phyloP scores from a whole-genome alignment of 2,888 invertebrate species.

The Phasia obesa region DNA sequence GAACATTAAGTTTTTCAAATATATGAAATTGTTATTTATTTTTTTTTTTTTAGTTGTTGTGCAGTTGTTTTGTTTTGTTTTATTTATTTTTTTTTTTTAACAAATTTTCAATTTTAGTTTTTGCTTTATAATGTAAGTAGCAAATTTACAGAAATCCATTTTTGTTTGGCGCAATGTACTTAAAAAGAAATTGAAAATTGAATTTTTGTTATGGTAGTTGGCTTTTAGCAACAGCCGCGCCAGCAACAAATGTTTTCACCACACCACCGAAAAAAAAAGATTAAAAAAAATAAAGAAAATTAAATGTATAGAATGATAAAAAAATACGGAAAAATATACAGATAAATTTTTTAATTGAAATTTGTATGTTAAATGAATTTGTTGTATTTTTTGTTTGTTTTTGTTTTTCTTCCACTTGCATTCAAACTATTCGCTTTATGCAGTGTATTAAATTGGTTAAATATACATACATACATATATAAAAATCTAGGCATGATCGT shows the following conservation, averaged over 20 bases:
- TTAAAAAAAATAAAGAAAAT: constrained; percentile 7
- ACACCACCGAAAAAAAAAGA: constrained; percentile 41
- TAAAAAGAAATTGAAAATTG: constrained; percentile 72
- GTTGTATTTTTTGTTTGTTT: background rate
- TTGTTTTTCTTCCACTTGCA: constrained; percentile 24
- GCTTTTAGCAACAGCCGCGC: constrained; percentile 52
- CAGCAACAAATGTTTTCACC: constrained; percentile 65
- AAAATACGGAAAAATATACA: constrained; percentile 24
- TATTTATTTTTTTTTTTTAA: constrained; percentile 36
- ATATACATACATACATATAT: constrained; percentile 11
- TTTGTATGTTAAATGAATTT: constrained; percentile 67
- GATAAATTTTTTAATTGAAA: constrained; percentile 68
- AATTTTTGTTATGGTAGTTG: constrained; percentile 67
- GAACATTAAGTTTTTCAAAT: constrained; percentile 58
- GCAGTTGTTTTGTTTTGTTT: background rate
- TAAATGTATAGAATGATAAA: constrained; percentile 8
- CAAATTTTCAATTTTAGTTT: constrained; percentile 61
- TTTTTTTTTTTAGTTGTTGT: background rate
- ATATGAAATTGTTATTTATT: constrained; percentile 56
- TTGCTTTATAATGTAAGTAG: constrained; percentile 40
- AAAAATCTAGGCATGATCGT: constrained; percentile 10
- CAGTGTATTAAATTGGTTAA: constrained; percentile 43
- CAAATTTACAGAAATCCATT: constrained; percentile 53
- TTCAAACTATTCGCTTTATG: constrained; percentile 13
- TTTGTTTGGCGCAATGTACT: constrained; percentile 62